phyloP scores from a whole-genome alignment of 92 coral and sea anemone genomes.

The Parazoanthus swiftii region DNA sequence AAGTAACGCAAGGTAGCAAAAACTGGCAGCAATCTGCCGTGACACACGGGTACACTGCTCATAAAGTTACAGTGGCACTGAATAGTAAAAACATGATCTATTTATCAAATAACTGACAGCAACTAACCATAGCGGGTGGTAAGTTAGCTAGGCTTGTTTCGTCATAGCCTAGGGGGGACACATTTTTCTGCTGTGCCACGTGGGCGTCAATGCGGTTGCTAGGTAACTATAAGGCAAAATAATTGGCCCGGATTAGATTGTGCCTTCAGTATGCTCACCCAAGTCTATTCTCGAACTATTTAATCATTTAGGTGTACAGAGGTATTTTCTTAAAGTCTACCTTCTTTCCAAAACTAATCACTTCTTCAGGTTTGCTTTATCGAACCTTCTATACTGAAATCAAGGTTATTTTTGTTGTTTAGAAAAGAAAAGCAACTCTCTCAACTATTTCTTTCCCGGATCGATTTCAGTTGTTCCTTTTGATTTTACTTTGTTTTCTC shows the following conservation, averaged over 20 bases:
- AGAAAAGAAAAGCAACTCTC: too few relatives aligned
- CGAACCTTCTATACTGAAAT: neutral
- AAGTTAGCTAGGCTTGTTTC: conserved; percentile 11
- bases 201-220: neutral
- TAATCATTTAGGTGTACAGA: neutral
- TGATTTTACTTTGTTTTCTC: neutral
- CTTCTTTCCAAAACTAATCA: neutral
- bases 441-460: too few relatives aligned
- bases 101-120: neutral
- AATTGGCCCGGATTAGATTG: conserved; percentile 14
- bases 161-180: neutral
- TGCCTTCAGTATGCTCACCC: neutral
- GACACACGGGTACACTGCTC: neutral
- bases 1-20: too few relatives aligned
- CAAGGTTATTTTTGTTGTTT: too few relatives aligned
- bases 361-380: neutral
- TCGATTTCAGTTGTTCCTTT: neutral
- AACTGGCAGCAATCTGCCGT: neutral
- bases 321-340: neutral
- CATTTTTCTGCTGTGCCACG: conserved; percentile 21
- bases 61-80: too few relatives aligned
- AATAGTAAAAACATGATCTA: neutral
- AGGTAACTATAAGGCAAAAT: conserved; percentile 18
- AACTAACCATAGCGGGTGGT: conserved; percentile 6
- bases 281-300: neutral